These are phyloP conservation scores for Epistrophella euchroma DNA, from an alignment of 2,888 invertebrate genomes.

Conservation along the genomic window DNA sequence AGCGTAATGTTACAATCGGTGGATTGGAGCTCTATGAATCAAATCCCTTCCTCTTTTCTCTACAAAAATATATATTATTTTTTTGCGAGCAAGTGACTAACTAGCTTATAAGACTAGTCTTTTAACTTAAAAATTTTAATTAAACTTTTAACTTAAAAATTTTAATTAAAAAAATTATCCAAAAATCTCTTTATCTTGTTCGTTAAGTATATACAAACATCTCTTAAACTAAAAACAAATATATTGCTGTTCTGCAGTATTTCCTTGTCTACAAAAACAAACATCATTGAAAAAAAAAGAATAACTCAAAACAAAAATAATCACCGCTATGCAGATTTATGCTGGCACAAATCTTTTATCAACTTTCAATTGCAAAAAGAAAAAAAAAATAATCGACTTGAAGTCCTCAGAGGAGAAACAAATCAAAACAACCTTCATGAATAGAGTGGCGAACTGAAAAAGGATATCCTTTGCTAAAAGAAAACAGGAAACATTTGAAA, in stretches of 20 bases:
- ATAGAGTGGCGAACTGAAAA: slow-evolving; percentile 50
- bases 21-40: too few species aligned
- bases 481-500: slow-evolving; percentile 48
- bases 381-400: slow-evolving; percentile 19
- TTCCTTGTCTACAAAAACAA: slow-evolving; percentile 7
- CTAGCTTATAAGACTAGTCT: background rate
- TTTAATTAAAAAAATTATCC: background rate
- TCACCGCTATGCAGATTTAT: slow-evolving; percentile 60
- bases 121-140: too few species aligned
- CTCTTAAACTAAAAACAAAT: background rate
- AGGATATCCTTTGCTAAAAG: slow-evolving; percentile 35
- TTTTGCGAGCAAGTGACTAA: background rate
- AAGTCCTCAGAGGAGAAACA: slow-evolving; percentile 38
- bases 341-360: slow-evolving; percentile 45
- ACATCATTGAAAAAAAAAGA: background rate
- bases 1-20: too few species aligned
- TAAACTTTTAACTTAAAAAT: background rate
- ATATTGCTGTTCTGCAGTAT: background rate
- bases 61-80: too few species aligned
- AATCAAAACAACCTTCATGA: slow-evolving; percentile 33
- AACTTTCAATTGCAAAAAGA: slow-evolving; percentile 25
- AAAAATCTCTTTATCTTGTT: background rate
- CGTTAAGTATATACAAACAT: background rate
- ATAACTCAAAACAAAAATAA: slow-evolving; percentile 10
- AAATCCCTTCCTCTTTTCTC: too few species aligned